Evolutionary conservation across 2,113 vertebrate genomes (phyloP).

Genomic region (Gracilinanus agilis): DNA sequence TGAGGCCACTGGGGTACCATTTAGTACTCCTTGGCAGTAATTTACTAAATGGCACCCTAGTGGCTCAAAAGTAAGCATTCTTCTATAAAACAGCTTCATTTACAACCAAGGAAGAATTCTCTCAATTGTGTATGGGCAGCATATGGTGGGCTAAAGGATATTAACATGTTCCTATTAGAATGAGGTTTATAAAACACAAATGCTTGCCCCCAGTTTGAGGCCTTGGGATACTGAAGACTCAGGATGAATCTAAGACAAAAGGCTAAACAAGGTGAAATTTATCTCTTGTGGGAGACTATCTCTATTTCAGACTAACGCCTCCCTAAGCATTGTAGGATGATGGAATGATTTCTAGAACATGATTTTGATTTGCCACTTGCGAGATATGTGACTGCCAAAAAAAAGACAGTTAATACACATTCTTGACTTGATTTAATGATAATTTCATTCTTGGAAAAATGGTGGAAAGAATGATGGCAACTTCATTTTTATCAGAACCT

Average conservation of each 20-base stretch:
- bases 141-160: background rate
- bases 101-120: constrained; percentile 12
- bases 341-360: background rate
- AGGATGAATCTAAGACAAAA: constrained; percentile 1
- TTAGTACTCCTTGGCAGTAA: constrained; percentile 59
- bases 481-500: background rate
- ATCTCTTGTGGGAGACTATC: background rate
- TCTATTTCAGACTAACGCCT: background rate
- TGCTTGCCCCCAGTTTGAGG: background rate
- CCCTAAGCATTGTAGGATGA: background rate
- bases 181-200: background rate
- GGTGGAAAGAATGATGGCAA: background rate
- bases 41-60: constrained; percentile 75
- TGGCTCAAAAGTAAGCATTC: constrained; percentile 47
- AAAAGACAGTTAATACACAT: background rate
- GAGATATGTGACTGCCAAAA: background rate
- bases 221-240: constrained; percentile 15
- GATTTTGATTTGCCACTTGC: background rate
- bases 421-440: background rate
- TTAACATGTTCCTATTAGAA: background rate
- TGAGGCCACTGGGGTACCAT: constrained; percentile 73
- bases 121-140: background rate
- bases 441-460: background rate
- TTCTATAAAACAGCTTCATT: constrained; percentile 55
- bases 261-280: background rate